Conservation (phyloP, 2,113 vertebrate species). For the Oxygymnocypris stewartii region DNA sequence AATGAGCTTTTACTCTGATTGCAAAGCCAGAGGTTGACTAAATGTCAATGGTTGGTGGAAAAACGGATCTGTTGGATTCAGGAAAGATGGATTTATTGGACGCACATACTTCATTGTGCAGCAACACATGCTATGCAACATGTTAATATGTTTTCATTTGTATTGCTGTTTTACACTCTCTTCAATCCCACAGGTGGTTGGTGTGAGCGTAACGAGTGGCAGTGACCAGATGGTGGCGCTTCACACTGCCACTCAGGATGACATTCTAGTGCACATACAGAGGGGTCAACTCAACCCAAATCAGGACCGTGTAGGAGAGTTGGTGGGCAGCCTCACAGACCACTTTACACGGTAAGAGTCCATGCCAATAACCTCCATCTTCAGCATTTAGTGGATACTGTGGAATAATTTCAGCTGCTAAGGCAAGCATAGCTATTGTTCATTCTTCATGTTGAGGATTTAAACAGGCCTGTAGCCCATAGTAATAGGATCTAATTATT, state of each 20-base stretch:
- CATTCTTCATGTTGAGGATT: not conserved
- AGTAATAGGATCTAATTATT: too few species aligned
- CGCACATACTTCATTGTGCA: not conserved
- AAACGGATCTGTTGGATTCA: not conserved
- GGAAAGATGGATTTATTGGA: not conserved
- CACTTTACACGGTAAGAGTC: constrained; percentile 82
- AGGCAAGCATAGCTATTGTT: not conserved
- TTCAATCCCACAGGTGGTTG: constrained; percentile 74
- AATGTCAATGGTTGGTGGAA: too few species aligned
- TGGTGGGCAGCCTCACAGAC: constrained; percentile 83
- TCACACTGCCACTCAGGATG: constrained; percentile 77
- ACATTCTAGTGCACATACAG: constrained; percentile 85
- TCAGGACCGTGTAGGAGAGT: constrained; percentile 85
- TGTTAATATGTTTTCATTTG: not conserved
- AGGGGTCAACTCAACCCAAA: constrained; percentile 68
- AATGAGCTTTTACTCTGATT: not conserved
- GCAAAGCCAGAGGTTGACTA: not conserved
- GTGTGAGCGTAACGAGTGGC: constrained; percentile 83
- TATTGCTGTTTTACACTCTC: not conserved
- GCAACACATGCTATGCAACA: not conserved
- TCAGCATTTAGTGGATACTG: not conserved
- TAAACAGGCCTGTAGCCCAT: not conserved
- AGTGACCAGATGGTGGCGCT: constrained; percentile 87
- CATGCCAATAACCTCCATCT: not conserved
- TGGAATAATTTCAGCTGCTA: not conserved